A percentile compares a stretch with the other conserved stretches of the same genome.
phyloP scores from a whole-genome alignment of 2,888 invertebrate genomes.

The Teleiodes luculella region DNA sequence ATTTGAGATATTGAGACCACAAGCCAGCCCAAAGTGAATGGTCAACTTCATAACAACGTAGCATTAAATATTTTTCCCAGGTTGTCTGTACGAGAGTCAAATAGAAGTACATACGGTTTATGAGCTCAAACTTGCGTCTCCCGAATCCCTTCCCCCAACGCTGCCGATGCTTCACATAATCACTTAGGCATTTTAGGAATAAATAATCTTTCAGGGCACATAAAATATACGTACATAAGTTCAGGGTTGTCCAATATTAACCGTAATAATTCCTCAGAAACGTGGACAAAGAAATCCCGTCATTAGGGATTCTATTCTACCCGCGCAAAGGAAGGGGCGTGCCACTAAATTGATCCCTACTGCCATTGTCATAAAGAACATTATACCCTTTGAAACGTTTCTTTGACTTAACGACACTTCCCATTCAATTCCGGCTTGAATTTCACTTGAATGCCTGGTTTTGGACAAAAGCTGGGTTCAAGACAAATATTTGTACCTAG shows the following conservation, averaged over 20 bases:
- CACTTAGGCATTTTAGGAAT: not conserved
- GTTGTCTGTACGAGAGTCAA: too few relatives aligned
- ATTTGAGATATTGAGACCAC: too few relatives aligned
- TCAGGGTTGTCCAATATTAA: not conserved
- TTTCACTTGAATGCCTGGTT: not conserved
- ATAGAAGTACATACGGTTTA: too few relatives aligned
- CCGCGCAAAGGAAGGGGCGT: slow-evolving; percentile 1
- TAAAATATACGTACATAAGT: too few relatives aligned
- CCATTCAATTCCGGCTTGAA: not conserved
- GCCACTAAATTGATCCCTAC: slow-evolving; percentile 2
- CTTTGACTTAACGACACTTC: slow-evolving; percentile 1
- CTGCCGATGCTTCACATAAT: too few relatives aligned
- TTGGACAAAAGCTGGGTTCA: not conserved
- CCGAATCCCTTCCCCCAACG: too few relatives aligned
- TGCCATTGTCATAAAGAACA: not conserved
- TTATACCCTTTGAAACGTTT: not conserved
- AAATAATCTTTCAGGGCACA: not conserved
- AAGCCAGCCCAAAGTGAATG: too few relatives aligned
- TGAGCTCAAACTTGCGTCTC: too few relatives aligned
- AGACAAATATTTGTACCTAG: not conserved
- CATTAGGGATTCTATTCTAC: slow-evolving; percentile 11
- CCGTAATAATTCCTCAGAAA: not conserved
- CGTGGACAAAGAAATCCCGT: slow-evolving; percentile 1
- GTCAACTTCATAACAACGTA: too few relatives aligned
- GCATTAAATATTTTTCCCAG: too few relatives aligned